These are phyloP conservation scores for Ascidia mentula DNA, from an alignment of 23 tunicate genomes.

Conservation along the genomic window DNA sequence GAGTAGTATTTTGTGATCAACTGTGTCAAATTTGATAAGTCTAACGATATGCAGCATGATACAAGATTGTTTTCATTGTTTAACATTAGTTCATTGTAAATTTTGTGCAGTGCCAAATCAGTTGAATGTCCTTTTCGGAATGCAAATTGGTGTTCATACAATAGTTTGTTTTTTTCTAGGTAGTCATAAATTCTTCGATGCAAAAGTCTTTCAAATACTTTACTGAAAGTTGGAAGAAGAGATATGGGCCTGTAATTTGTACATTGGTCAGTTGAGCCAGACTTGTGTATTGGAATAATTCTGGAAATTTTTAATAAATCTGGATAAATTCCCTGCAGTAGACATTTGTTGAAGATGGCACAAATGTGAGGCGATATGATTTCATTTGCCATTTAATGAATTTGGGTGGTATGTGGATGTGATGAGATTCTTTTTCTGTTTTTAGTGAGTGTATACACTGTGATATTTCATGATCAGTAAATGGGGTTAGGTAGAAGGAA, in stretches of 20 bases:
- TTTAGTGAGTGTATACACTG: not conserved
- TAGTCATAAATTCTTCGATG: not conserved
- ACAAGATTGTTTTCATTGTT: not conserved
- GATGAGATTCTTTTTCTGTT: not conserved
- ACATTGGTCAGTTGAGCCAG: not conserved
- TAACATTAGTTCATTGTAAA: not conserved
- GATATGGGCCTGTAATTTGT: slow-evolving; percentile 24
- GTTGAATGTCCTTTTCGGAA: slow-evolving; percentile 25
- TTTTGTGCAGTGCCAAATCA: not conserved
- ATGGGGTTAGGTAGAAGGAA: not conserved
- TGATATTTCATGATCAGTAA: not conserved
- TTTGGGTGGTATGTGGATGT: not conserved
- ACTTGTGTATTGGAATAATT: slow-evolving; percentile 19
- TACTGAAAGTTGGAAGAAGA: slow-evolving; percentile 9
- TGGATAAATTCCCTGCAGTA: slow-evolving; percentile 22
- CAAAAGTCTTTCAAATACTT: slow-evolving; percentile 23
- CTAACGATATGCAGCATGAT: not conserved
- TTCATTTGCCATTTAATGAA: slow-evolving; percentile 8
- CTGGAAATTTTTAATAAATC: slow-evolving; percentile 7
- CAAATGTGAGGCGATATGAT: slow-evolving; percentile 2
- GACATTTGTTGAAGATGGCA: slow-evolving; percentile 14
- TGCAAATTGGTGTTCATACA: slow-evolving; percentile 19
- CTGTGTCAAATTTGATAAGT: slow-evolving; percentile 26
- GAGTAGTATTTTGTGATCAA: slow-evolving; percentile 13
- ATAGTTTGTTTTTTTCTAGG: not conserved